Evolutionary conservation across 35 echinoderm and acorn worm genomes (phyloP).

Genomic region (Lytechinus pictus): DNA sequence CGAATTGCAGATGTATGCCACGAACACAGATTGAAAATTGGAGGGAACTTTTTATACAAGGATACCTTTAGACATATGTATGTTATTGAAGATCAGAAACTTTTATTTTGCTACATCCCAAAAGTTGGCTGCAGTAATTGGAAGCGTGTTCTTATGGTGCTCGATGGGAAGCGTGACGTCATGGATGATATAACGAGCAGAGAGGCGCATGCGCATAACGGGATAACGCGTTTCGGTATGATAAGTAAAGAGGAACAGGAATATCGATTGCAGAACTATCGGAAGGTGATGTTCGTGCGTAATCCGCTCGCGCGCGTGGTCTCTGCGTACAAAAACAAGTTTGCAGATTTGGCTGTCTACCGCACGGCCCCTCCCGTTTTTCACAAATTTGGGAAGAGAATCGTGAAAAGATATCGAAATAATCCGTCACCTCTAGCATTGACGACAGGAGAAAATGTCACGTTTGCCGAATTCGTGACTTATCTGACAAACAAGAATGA

Average conservation of each 20-base stretch:
- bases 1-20: constrained; percentile 20
- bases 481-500: constrained; percentile 70
- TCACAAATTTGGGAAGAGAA: constrained; percentile 50
- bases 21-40: constrained; percentile 25
- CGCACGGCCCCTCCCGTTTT: constrained; percentile 51
- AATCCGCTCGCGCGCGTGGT: constrained; percentile 74
- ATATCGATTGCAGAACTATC: constrained; percentile 64
- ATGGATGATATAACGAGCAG: constrained; percentile 57
- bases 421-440: constrained; percentile 51
- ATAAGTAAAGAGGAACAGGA: constrained; percentile 32
- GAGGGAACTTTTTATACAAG: constrained; percentile 18
- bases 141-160: constrained; percentile 78
- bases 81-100: constrained; percentile 54
- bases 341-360: constrained; percentile 56
- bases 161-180: constrained; percentile 51
- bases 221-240: constrained; percentile 41
- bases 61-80: constrained; percentile 64
- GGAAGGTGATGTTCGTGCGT: constrained; percentile 80
- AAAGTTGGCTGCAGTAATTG: constrained; percentile 89
- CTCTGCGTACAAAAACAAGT: constrained; percentile 84
- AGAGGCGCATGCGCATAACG: constrained; percentile 70
- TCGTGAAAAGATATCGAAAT: constrained; percentile 69
- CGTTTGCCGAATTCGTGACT: constrained; percentile 71
- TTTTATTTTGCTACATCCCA: constrained; percentile 72
- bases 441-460: constrained; percentile 68